These are phyloP conservation scores for rat (Rattus norvegicus) DNA, from an alignment of 2,113 vertebrate genomes.

Conservation along the genomic window GRCr8 NC_086027.1:6108001-6108500, in stretches of 20 bases:
- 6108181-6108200: neutral
- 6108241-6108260: neutral
- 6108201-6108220: too few species aligned
- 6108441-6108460: constrained; percentile 33
- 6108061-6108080: too few species aligned
- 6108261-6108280: neutral
- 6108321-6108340: neutral
- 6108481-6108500: neutral
- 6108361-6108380: neutral
- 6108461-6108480: neutral
- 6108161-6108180: neutral
- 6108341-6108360: neutral
- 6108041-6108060: neutral
- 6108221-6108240: neutral
- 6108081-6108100: neutral
- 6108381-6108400: neutral
- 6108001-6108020: neutral
- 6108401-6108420: neutral
- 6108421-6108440: neutral
- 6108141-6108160: neutral
- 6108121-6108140: neutral
- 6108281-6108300: neutral
- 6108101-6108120: neutral
- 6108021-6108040: too few species aligned
- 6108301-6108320: neutral